Percentiles rank a stretch among this genome's conserved stretches.
phyloP scores from a whole-genome alignment of 2,888 invertebrate species.

The Sycophila texana region DNA sequence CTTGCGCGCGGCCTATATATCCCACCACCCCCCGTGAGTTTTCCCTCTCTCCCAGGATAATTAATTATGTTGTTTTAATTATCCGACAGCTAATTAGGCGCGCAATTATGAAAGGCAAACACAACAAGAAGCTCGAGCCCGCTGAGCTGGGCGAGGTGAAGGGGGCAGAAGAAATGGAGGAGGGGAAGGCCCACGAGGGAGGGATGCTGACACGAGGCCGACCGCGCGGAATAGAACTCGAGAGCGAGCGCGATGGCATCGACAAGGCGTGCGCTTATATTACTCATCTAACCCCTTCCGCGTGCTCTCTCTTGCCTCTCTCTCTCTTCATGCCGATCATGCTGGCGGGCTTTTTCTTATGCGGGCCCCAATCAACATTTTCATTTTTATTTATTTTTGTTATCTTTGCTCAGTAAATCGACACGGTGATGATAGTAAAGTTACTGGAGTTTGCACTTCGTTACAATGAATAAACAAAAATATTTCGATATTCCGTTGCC shows the following conservation, averaged over 20 bases:
- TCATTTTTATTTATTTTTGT: too few relatives aligned
- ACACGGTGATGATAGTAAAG: too few relatives aligned
- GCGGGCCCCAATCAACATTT: background rate
- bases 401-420: too few relatives aligned
- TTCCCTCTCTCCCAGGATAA: slow-evolving; percentile 59
- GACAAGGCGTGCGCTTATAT: slow-evolving; percentile 9
- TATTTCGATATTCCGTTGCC: too few relatives aligned
- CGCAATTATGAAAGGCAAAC: slow-evolving; percentile 68
- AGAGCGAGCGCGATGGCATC: slow-evolving; percentile 34
- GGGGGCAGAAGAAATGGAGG: slow-evolving; percentile 51
- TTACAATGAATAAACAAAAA: too few relatives aligned
- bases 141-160: slow-evolving; percentile 29
- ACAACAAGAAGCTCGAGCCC: slow-evolving; percentile 61
- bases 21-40: slow-evolving; percentile 18
- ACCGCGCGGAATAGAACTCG: slow-evolving; percentile 45
- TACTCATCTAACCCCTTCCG: too few relatives aligned
- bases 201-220: slow-evolving; percentile 50
- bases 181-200: slow-evolving; percentile 18
- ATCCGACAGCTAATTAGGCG: slow-evolving; percentile 69
- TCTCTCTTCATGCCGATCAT: background rate
- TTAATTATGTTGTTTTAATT: slow-evolving; percentile 70
- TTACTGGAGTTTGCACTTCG: too few relatives aligned
- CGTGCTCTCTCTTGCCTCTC: slow-evolving; percentile 6
- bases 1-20: background rate
- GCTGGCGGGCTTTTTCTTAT: slow-evolving; percentile 14